Percentiles rank a stretch among this genome's conserved stretches.
These are phyloP conservation scores for Mnemiopsis leidyi DNA, from an alignment of 37 sponge, comb jelly and placozoan genomes.

Conservation along the genomic window DNA sequence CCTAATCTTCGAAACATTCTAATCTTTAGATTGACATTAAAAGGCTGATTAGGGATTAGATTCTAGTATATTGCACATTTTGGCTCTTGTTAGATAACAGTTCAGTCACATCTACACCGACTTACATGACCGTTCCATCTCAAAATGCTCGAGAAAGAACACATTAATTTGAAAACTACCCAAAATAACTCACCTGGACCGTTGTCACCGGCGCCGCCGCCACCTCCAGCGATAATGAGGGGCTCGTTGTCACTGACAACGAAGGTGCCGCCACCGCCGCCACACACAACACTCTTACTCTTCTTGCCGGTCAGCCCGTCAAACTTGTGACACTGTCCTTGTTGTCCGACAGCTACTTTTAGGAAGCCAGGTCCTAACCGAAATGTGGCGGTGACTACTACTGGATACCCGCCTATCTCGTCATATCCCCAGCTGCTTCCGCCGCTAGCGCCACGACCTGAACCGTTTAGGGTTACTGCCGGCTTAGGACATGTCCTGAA, in stretches of 20 bases:
- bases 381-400: background rate
- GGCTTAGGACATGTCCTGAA: too few relatives aligned
- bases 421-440: background rate
- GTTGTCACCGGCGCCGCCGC: slow-evolving; percentile 62
- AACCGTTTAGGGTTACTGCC: too few relatives aligned
- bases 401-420: background rate
- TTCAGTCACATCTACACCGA: too few relatives aligned
- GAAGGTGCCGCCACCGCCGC: slow-evolving; percentile 46
- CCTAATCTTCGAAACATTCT: too few relatives aligned
- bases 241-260: background rate
- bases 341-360: slow-evolving; percentile 33
- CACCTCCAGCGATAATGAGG: background rate
- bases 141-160: too few relatives aligned
- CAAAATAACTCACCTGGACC: slow-evolving; percentile 43
- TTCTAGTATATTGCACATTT: too few relatives aligned
- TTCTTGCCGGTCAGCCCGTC: slow-evolving; percentile 34
- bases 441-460: slow-evolving; percentile 20
- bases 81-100: too few relatives aligned
- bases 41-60: too few relatives aligned
- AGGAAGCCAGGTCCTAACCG: background rate
- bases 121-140: too few relatives aligned
- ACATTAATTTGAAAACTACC: too few relatives aligned
- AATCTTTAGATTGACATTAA: too few relatives aligned
- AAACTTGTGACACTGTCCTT: slow-evolving; percentile 32
- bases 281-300: slow-evolving; percentile 17